A percentile compares a stretch with the other conserved stretches of the same genome.
phyloP scores from a whole-genome alignment of 1,140 invertebrate genomes.

The Drosophila teissieri region DNA sequence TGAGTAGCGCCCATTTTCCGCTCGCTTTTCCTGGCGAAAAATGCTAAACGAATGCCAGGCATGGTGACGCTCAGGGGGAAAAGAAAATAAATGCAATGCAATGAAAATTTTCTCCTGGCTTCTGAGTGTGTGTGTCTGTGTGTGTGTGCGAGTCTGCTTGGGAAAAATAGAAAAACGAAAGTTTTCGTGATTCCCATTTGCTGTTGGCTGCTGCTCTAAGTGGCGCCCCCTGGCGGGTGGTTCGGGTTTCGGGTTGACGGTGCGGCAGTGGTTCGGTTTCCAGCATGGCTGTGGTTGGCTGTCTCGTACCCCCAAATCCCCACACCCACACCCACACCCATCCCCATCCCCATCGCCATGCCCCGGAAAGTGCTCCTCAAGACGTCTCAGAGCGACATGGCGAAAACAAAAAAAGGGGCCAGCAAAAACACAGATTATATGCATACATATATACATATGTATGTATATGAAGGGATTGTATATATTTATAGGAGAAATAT shows the following conservation, averaged over 20 bases:
- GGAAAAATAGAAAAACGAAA: conserved; percentile 83
- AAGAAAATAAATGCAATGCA: conserved; percentile 74
- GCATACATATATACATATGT: background rate
- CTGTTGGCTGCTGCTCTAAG: conserved; percentile 69
- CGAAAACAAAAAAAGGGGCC: conserved; percentile 25
- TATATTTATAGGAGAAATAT: conserved; percentile 20
- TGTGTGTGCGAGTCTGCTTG: conserved; percentile 29
- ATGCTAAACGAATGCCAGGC: conserved; percentile 24
- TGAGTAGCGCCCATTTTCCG: background rate
- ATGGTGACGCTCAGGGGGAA: conserved; percentile 6
- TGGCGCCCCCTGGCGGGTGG: conserved; percentile 67
- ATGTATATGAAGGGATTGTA: conserved; percentile 11
- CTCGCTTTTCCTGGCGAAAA: conserved; percentile 3
- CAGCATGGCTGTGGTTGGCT: conserved; percentile 79
- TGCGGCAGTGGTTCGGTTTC: conserved; percentile 71
- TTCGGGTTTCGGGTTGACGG: conserved; percentile 44
- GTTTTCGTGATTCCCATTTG: conserved; percentile 80
- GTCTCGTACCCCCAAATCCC: conserved; percentile 38
- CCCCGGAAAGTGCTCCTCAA: conserved; percentile 7
- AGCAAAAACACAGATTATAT: conserved; percentile 28
- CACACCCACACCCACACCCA: too few species aligned
- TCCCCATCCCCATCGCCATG: background rate
- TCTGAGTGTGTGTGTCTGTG: conserved; percentile 3
- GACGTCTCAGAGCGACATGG: conserved; percentile 46
- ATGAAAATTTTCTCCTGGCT: conserved; percentile 58